A percentile compares a stretch with the other conserved stretches of the same genome.
Evolutionary conservation across 2,797 vertebrate species (phyloP).

Genomic region (Phalanger gymnotis): DNA sequence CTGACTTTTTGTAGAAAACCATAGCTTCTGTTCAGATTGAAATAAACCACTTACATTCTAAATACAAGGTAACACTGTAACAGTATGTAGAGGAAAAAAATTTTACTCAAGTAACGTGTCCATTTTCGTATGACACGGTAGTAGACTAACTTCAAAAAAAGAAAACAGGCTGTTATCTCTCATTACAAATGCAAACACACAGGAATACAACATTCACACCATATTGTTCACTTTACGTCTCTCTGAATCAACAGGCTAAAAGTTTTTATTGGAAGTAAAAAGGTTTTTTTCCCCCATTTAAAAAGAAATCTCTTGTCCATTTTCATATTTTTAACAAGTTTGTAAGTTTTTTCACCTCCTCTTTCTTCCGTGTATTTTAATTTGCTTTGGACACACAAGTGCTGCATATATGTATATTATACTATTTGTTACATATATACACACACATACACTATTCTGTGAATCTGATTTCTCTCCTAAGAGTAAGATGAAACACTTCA

Average conservation of each 20-base stretch:
- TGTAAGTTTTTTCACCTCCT: conserved; percentile 77
- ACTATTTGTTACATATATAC: conserved; percentile 23
- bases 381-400: conserved; percentile 67
- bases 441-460: neutral
- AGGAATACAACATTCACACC: conserved; percentile 80
- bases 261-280: conserved; percentile 75
- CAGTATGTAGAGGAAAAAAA: conserved; percentile 64
- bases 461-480: conserved; percentile 71
- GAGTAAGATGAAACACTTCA: conserved; percentile 55
- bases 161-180: conserved; percentile 71
- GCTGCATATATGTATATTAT: conserved; percentile 46
- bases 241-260: conserved; percentile 84
- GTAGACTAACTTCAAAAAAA: conserved; percentile 80
- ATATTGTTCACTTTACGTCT: conserved; percentile 71
- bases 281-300: conserved; percentile 51
- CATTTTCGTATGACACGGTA: conserved; percentile 76
- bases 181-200: conserved; percentile 81
- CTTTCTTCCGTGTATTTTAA: conserved; percentile 60
- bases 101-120: conserved; percentile 75
- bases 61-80: conserved; percentile 82
- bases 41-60: conserved; percentile 82
- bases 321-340: conserved; percentile 58
- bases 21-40: conserved; percentile 79
- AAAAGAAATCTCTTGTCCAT: conserved; percentile 62
- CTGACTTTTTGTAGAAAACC: conserved; percentile 81